These are phyloP conservation scores for Anoplius nigerrimus DNA, from an alignment of 2,888 invertebrate genomes.

Conservation along the genomic window DNA sequence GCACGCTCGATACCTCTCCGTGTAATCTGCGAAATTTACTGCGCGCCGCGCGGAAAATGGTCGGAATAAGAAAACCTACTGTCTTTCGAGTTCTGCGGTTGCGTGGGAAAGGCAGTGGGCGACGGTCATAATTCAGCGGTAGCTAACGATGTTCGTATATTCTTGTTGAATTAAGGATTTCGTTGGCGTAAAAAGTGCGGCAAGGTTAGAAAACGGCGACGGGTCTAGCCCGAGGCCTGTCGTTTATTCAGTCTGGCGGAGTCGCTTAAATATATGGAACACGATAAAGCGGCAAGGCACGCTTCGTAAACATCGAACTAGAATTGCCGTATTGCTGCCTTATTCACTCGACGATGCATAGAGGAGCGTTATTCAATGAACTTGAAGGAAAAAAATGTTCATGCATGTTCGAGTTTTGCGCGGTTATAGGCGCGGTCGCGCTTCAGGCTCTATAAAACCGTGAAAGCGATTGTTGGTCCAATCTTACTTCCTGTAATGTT, in stretches of 20 bases:
- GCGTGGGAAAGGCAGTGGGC: no score
- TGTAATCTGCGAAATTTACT: conserved; percentile 11
- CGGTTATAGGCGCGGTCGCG: background rate
- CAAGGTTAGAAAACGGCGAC: no score
- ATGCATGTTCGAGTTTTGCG: conserved; percentile 13
- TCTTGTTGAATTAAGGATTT: no score
- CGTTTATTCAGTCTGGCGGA: no score
- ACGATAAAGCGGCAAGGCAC: no score
- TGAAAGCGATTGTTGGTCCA: background rate
- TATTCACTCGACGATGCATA: conserved; percentile 17
- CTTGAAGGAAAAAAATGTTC: conserved; percentile 12
- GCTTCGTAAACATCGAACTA: background rate
- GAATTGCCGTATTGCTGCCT: conserved; percentile 6
- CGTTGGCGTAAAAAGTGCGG: no score
- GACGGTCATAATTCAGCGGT: no score
- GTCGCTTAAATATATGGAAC: no score
- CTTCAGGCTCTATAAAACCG: conserved; percentile 7
- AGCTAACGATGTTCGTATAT: no score
- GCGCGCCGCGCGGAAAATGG: background rate
- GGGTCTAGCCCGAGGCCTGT: no score
- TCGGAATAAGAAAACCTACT: no score
- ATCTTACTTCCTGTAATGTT: conserved; percentile 7
- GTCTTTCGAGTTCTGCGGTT: no score
- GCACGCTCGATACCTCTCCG: conserved; percentile 18
- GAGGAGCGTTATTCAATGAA: conserved; percentile 16